Percentiles rank a stretch among this genome's conserved stretches.
Evolutionary conservation across 2,888 invertebrate genomes (phyloP).

Genomic region (Thysanoteuthis rhombus): DNA sequence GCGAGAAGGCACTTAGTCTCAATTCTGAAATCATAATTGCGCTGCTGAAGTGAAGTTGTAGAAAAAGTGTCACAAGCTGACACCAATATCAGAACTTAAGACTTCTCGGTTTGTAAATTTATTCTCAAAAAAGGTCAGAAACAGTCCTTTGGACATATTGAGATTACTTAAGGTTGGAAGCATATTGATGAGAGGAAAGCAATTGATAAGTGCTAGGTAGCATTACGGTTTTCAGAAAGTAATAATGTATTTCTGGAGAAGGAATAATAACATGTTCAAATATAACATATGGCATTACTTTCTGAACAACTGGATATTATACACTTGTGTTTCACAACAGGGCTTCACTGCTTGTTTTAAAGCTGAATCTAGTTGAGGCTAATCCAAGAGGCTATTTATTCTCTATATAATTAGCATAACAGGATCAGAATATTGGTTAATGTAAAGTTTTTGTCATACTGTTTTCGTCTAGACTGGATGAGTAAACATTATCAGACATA

Average conservation of each 20-base stretch:
- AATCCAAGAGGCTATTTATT: too few relatives aligned
- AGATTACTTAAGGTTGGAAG: neutral
- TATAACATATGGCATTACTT: too few relatives aligned
- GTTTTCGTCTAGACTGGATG: too few relatives aligned
- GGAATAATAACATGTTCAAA: neutral
- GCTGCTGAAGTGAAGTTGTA: neutral
- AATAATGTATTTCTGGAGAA: neutral
- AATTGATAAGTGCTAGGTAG: neutral
- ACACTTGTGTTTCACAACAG: too few relatives aligned
- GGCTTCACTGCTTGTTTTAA: too few relatives aligned
- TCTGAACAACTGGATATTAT: too few relatives aligned
- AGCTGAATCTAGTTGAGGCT: too few relatives aligned
- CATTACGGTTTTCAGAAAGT: neutral
- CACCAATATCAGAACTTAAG: neutral
- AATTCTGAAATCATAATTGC: neutral
- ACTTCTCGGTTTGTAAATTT: neutral
- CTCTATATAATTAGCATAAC: too few relatives aligned
- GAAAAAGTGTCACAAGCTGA: neutral
- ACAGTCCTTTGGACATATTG: neutral
- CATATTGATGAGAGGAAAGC: neutral
- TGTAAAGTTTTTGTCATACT: too few relatives aligned
- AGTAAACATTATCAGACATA: too few relatives aligned
- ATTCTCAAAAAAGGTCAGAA: neutral
- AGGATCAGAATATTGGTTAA: too few relatives aligned
- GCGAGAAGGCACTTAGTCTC: neutral